These are phyloP conservation scores for Anarhynchus alexandrinus DNA, from an alignment of 2,113 vertebrate species.

Conservation along the genomic window DNA sequence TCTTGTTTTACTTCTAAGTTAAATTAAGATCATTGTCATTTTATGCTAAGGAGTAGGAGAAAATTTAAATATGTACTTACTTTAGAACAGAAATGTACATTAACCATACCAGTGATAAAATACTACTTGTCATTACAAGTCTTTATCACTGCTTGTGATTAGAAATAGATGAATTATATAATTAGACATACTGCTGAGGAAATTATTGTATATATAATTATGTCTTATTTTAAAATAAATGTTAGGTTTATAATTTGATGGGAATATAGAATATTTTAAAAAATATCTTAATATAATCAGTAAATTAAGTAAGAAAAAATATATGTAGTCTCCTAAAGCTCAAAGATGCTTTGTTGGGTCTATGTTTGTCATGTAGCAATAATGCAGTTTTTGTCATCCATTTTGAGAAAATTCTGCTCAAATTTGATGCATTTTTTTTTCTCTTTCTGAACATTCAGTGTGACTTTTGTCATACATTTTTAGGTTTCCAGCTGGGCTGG, in stretches of 20 bases:
- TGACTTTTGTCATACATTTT: background rate
- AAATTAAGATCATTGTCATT: background rate
- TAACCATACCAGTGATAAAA: background rate
- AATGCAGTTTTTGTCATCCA: background rate
- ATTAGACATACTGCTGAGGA: background rate
- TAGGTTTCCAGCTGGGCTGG: background rate
- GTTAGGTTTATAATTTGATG: background rate
- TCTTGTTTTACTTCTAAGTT: background rate
- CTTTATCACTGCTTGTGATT: background rate
- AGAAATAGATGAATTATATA: background rate
- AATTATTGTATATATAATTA: background rate
- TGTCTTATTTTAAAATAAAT: background rate
- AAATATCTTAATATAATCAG: background rate
- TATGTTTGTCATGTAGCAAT: background rate
- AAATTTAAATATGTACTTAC: background rate
- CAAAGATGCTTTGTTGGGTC: background rate
- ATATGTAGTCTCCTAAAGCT: background rate
- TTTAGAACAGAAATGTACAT: background rate
- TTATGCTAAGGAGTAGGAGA: background rate
- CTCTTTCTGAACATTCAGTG: background rate
- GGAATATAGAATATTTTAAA: background rate
- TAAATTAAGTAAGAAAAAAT: background rate
- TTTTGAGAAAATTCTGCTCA: background rate
- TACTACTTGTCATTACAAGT: background rate
- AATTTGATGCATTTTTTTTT: background rate